phyloP scores from a whole-genome alignment of 1,140 invertebrate genomes.

The Lepidurus arcticus region DNA sequence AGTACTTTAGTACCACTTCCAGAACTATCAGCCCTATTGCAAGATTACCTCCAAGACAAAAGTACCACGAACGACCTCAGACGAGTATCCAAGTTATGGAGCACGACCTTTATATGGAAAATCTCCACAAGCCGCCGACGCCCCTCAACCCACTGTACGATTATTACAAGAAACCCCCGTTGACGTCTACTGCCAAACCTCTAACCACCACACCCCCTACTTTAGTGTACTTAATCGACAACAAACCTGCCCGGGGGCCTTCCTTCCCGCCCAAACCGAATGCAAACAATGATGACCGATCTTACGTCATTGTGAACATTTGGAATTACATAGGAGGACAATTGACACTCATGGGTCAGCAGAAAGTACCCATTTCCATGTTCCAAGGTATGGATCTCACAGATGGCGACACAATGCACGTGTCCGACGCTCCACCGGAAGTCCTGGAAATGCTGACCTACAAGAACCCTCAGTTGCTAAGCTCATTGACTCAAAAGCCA shows the following conservation, averaged over 20 bases:
- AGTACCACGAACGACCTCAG: background rate
- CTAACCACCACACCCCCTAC: background rate
- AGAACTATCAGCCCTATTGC: background rate
- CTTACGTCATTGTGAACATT: slow-evolving; percentile 33
- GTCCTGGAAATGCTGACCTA: slow-evolving; percentile 27
- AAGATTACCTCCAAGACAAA: background rate
- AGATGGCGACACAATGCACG: slow-evolving; percentile 32
- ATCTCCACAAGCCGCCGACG: background rate
- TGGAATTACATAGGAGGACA: slow-evolving; percentile 33
- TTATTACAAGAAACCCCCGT: slow-evolving; percentile 12
- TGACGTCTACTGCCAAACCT: background rate
- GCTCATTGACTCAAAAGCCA: background rate
- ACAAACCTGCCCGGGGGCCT: background rate
- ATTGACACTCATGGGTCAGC: slow-evolving; percentile 32
- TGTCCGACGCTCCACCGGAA: slow-evolving; percentile 25
- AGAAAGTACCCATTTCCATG: slow-evolving; percentile 32
- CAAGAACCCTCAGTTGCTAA: slow-evolving; percentile 8
- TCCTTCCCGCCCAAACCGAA: background rate
- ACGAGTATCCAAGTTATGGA: slow-evolving; percentile 20
- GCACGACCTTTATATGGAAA: background rate
- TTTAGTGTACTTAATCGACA: background rate
- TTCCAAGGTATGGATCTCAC: slow-evolving; percentile 29
- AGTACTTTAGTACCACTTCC: slow-evolving; percentile 12
- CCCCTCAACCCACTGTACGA: background rate
- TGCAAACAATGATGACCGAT: slow-evolving; percentile 23